phyloP scores from a whole-genome alignment of 2,113 vertebrate species.

The Stegastes partitus region DNA sequence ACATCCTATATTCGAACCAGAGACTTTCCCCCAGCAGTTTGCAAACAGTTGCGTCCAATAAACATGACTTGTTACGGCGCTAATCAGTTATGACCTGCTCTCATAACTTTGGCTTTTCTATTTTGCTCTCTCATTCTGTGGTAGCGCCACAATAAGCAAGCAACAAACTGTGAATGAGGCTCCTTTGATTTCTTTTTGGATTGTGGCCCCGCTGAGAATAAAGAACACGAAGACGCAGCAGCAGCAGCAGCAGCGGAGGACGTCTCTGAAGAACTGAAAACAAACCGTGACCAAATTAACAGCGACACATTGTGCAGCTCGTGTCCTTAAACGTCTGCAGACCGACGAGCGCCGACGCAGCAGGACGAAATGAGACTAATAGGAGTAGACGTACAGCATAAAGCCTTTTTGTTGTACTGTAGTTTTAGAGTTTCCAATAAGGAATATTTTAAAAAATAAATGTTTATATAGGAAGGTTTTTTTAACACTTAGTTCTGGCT shows the following conservation, averaged over 20 bases:
- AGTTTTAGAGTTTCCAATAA: no score
- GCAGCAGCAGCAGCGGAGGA: neutral
- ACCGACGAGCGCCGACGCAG: neutral
- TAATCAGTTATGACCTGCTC: conserved; percentile 46
- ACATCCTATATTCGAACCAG: neutral
- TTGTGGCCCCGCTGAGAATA: neutral
- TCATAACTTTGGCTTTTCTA: conserved; percentile 50
- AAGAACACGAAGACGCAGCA: neutral
- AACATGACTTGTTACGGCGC: conserved; percentile 26
- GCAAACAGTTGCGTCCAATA: neutral
- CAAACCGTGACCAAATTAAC: neutral
- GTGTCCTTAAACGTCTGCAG: neutral
- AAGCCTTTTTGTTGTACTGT: neutral
- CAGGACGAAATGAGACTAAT: neutral
- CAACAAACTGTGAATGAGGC: conserved; percentile 60
- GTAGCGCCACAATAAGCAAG: conserved; percentile 48
- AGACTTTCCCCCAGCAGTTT: neutral
- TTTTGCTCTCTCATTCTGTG: conserved; percentile 57
- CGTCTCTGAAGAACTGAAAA: conserved; percentile 5
- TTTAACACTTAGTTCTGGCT: neutral
- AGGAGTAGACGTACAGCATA: neutral
- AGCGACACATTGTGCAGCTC: neutral
- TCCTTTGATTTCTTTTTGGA: conserved; percentile 53
- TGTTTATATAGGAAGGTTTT: no score
- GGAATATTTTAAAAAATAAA: no score